phyloP scores from a whole-genome alignment of 2,888 invertebrate species.

The Chaitophorus viminalis region DNA sequence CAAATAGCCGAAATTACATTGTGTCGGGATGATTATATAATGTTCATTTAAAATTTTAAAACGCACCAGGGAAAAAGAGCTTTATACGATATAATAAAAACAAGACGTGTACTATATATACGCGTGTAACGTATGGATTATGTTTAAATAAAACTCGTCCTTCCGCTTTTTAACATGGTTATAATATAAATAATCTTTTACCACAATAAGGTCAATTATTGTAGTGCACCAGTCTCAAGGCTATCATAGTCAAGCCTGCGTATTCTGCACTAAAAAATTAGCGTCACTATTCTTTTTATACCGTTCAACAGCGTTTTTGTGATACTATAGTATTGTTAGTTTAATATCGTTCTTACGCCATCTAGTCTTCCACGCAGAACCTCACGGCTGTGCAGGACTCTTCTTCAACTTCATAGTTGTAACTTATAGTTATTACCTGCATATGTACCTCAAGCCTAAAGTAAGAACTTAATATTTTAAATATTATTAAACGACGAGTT shows the following conservation, averaged over 20 bases:
- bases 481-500: background rate
- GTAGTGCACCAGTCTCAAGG: slow-evolving; percentile 38
- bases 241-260: slow-evolving; percentile 6
- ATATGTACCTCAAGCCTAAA: background rate
- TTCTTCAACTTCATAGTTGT: background rate
- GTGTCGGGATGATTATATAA: too few relatives aligned
- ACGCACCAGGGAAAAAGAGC: background rate
- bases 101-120: background rate
- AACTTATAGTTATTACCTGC: too few relatives aligned
- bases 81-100: background rate
- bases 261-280: slow-evolving; percentile 34
- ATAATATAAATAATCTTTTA: slow-evolving; percentile 38
- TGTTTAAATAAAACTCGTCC: slow-evolving; percentile 51
- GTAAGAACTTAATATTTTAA: slow-evolving; percentile 1
- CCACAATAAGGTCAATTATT: slow-evolving; percentile 55
- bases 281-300: slow-evolving; percentile 42
- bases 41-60: too few relatives aligned
- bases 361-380: background rate
- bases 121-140: background rate
- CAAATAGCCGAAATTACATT: too few relatives aligned
- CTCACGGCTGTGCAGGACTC: background rate
- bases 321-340: background rate
- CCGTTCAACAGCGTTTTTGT: background rate
- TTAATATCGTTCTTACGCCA: background rate
- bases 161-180: slow-evolving; percentile 46